Evolutionary conservation across 2,888 invertebrate species (phyloP).

Genomic region (Chirona hameri): DNA sequence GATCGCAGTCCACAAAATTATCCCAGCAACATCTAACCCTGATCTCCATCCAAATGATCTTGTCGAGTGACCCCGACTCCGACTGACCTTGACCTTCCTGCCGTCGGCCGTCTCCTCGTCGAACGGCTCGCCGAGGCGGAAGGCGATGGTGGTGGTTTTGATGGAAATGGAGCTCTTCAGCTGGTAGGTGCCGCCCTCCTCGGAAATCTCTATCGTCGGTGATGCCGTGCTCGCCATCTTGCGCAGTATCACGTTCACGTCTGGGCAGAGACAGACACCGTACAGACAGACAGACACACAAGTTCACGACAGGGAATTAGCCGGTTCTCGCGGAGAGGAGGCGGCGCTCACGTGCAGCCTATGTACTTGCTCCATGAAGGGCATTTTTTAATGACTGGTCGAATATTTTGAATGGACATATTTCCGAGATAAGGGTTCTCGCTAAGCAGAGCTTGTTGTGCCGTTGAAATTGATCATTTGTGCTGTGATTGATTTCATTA

Average conservation of each 20-base stretch:
- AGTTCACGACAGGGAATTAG: no score
- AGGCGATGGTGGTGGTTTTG: conserved; percentile 73
- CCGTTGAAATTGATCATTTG: no score
- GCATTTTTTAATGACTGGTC: no score
- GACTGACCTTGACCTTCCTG: conserved; percentile 54
- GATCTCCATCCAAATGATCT: neutral
- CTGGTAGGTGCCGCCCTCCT: conserved; percentile 68
- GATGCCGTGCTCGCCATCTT: conserved; percentile 79
- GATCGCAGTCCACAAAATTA: neutral
- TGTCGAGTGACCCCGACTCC: neutral
- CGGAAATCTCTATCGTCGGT: conserved; percentile 76
- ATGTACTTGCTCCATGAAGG: no score
- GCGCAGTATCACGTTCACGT: conserved; percentile 79
- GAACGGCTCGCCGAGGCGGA: conserved; percentile 69
- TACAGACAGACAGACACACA: no score
- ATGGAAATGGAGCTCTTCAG: conserved; percentile 82
- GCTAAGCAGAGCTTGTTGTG: no score
- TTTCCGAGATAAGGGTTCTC: no score
- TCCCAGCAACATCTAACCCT: neutral
- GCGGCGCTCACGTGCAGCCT: no score
- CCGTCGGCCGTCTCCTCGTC: conserved; percentile 89
- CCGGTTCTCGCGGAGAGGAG: no score
- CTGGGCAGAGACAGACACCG: no score
- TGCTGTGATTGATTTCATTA: no score
- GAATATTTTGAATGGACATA: no score